Conservation (phyloP, 1,140 invertebrate species). For the Drosophila eugracilis region DNA sequence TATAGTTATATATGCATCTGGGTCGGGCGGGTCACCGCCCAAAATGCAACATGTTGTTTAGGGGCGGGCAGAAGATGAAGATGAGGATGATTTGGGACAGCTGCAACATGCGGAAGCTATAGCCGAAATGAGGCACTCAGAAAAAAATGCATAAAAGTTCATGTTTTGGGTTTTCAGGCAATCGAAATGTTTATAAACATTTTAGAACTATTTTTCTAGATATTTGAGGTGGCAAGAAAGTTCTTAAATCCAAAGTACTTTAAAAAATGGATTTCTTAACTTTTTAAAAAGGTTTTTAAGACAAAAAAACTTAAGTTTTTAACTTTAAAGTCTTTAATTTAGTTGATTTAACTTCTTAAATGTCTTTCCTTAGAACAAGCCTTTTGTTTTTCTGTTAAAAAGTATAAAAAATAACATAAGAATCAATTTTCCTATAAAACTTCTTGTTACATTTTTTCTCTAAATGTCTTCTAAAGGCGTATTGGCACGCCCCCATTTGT, state of each 20-base stretch:
- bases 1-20: slow-evolving; percentile 37
- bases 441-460: neutral
- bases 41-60: slow-evolving; percentile 57
- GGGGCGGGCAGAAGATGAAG: slow-evolving; percentile 1
- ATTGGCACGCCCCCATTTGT: slow-evolving; percentile 20
- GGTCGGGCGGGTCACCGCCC: slow-evolving; percentile 52
- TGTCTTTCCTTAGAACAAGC: too few species aligned
- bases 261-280: too few species aligned
- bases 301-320: too few species aligned
- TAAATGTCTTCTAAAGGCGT: neutral
- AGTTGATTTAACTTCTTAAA: too few species aligned
- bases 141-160: neutral
- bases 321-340: too few species aligned
- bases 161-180: neutral
- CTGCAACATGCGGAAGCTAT: slow-evolving; percentile 41
- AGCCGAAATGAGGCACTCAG: slow-evolving; percentile 13
- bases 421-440: neutral
- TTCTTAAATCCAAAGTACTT: too few species aligned
- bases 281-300: too few species aligned
- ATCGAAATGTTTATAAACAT: neutral
- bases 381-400: too few species aligned
- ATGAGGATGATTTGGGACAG: slow-evolving; percentile 44
- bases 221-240: too few species aligned
- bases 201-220: neutral
- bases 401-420: neutral